Base-by-base conservation (phyloP, 1,140 invertebrate species). In the Nautilus pompilius region DNA sequence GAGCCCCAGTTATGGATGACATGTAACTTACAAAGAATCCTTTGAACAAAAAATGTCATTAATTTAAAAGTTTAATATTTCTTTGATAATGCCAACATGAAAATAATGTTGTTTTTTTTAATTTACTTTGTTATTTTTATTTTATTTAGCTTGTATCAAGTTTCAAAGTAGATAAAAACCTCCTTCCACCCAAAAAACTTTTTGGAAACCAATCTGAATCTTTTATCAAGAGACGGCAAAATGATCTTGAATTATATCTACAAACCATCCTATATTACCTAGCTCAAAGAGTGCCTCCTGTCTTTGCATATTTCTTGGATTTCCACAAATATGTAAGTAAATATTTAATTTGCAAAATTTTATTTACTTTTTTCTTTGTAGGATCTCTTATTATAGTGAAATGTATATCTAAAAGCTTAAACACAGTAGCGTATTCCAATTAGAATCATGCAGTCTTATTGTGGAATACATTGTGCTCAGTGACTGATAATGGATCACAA, bases 141-240 rank as follows among this genome's bases (percentile, higher is more conserved):
- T 20, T 55, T 22, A 60, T 67, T 45, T 68, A 82, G 80, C 63
- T 82, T 32, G 70, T 76, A 32, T 70, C 70, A n/a, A 58, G 69
- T 24, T 75, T 71, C 62, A 77, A 76, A 51, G 65, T 83, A 4
- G 80, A 83, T 57, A 93, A 91, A 78, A 92, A 92, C 70, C 85
- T 94, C 59, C 78, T 97, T 15, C 95, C 95, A 20, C 92, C 93
- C 4, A 97, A 97, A 79, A 95, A 95, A 83, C 85, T 95, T 17
- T 88, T 92, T 73, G 89, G 90, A 0, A 91, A 90, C 69, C 88
- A 88, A 69, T 88, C 87, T 70, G 91, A 92, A 15, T 84, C 87
- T 20, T 96, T 98, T 77, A 86, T 98, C 24, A 92, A 94, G 75
- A 90, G 89, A 74, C 85, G 95, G 62, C 87, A 92, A 55, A 83